Evolutionary conservation across 2,113 vertebrate genomes (phyloP).

Genomic region (Grammomys surdaster): DNA sequence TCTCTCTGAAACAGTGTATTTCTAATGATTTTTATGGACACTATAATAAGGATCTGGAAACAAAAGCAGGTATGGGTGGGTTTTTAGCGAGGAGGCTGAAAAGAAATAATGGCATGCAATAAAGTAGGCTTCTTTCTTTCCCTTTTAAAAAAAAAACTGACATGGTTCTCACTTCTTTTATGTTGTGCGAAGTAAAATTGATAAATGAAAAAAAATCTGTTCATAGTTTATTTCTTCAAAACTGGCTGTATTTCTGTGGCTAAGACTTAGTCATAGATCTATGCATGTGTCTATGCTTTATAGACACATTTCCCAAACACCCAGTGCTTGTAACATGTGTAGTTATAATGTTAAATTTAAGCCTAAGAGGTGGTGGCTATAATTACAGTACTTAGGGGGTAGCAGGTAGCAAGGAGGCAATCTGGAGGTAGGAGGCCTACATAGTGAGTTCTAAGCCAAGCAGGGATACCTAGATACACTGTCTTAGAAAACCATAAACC

Average conservation of each 20-base stretch:
- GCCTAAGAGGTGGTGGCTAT: neutral
- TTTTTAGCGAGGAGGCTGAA: slow-evolving; percentile 76
- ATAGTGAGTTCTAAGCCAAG: neutral
- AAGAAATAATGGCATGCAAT: slow-evolving; percentile 71
- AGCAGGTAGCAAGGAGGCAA: too few relatives aligned
- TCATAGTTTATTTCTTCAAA: slow-evolving; percentile 8
- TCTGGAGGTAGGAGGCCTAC: neutral
- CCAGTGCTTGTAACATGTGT: neutral
- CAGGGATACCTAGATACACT: neutral
- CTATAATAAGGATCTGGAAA: slow-evolving; percentile 74
- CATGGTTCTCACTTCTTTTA: slow-evolving; percentile 72
- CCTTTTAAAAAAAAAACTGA: neutral
- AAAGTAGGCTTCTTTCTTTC: slow-evolving; percentile 17
- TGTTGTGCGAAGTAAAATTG: slow-evolving; percentile 63
- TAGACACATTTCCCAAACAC: neutral
- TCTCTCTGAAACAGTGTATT: slow-evolving; percentile 70
- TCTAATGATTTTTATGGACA: slow-evolving; percentile 80
- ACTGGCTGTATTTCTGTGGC: neutral
- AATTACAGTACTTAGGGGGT: neutral
- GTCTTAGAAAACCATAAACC: neutral
- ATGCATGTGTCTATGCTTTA: neutral
- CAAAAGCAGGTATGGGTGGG: slow-evolving; percentile 75
- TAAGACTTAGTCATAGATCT: slow-evolving; percentile 27
- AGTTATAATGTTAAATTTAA: neutral
- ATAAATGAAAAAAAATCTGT: slow-evolving; percentile 48